Percentiles rank a stretch among this genome's conserved stretches.
Evolutionary conservation across 1,140 invertebrate species (phyloP).

Genomic region (Drosophila dunni): DNA sequence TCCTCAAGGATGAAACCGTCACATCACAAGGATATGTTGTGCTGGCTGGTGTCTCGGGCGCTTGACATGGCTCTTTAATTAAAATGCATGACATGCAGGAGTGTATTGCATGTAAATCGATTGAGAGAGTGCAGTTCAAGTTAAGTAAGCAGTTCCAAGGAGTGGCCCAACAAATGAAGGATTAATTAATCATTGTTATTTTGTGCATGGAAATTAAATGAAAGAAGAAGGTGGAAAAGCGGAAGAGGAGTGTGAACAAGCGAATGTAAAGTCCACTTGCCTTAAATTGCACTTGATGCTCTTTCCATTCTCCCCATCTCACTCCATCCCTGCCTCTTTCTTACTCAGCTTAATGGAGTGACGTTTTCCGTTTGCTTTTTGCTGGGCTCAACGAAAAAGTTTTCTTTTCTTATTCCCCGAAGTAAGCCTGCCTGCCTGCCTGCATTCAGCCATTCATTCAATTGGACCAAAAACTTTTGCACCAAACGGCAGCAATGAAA

Average conservation of each 20-base stretch:
- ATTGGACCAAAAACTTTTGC: conserved; percentile 38
- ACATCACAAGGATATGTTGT: conserved; percentile 13
- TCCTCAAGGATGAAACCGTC: not conserved
- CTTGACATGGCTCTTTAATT: conserved; percentile 68
- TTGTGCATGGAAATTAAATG: conserved; percentile 25
- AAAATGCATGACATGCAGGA: conserved; percentile 64
- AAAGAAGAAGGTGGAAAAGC: not conserved
- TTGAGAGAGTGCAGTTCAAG: conserved; percentile 68
- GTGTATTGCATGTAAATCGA: conserved; percentile 60
- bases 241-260: not conserved
- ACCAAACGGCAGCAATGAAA: conserved; percentile 43
- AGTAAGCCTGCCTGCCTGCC: too few species aligned
- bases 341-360: conserved; percentile 18
- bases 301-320: too few species aligned
- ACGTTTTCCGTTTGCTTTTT: conserved; percentile 15
- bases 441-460: conserved; percentile 18
- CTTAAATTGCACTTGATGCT: conserved; percentile 14
- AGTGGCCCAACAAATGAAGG: conserved; percentile 19
- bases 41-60: not conserved
- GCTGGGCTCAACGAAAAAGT: conserved; percentile 13
- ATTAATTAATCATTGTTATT: conserved; percentile 70
- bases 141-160: conserved; percentile 24
- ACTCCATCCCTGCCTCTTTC: too few species aligned
- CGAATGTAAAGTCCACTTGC: conserved; percentile 20
- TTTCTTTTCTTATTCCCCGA: not conserved